Percentiles rank a stretch among this genome's conserved stretches.
Conservation (phyloP, 2,797 vertebrate species). For the Hippocampus kuda region DNA sequence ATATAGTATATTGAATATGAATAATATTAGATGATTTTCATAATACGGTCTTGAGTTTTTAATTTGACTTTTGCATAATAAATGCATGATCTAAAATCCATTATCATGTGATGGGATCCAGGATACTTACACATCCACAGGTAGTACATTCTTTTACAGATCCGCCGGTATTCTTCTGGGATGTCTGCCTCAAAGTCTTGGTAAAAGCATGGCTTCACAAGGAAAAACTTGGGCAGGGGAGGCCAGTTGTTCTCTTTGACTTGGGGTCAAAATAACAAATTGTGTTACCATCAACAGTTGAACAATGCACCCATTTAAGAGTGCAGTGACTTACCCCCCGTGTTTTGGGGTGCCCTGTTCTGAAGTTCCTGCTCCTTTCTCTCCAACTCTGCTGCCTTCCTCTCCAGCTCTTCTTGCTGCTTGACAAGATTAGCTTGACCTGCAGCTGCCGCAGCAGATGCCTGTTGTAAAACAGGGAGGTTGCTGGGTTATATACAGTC, state of each 20-base stretch:
- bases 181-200: slow-evolving; percentile 96
- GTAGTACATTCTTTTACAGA: slow-evolving; percentile 96
- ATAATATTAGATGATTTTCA: no score
- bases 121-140: slow-evolving; percentile 90
- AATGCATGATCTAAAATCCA: background rate
- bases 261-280: slow-evolving; percentile 39
- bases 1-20: no score
- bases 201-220: slow-evolving; percentile 91
- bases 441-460: slow-evolving; percentile 71
- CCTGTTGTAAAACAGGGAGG: background rate
- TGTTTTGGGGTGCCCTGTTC: slow-evolving; percentile 41
- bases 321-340: slow-evolving; percentile 26
- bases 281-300: background rate
- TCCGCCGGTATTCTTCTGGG: slow-evolving; percentile 80
- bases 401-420: slow-evolving; percentile 93
- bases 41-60: no score
- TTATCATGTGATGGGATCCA: background rate
- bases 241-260: slow-evolving; percentile 95
- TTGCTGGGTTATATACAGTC: background rate
- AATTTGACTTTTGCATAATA: no score
- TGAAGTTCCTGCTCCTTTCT: slow-evolving; percentile 85
- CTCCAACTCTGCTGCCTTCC: slow-evolving; percentile 88
- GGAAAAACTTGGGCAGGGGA: slow-evolving; percentile 76
- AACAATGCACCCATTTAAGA: background rate
- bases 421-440: slow-evolving; percentile 79